These are phyloP conservation scores for Volucella inflata DNA, from an alignment of 2,888 invertebrate genomes.

Conservation along the genomic window DNA sequence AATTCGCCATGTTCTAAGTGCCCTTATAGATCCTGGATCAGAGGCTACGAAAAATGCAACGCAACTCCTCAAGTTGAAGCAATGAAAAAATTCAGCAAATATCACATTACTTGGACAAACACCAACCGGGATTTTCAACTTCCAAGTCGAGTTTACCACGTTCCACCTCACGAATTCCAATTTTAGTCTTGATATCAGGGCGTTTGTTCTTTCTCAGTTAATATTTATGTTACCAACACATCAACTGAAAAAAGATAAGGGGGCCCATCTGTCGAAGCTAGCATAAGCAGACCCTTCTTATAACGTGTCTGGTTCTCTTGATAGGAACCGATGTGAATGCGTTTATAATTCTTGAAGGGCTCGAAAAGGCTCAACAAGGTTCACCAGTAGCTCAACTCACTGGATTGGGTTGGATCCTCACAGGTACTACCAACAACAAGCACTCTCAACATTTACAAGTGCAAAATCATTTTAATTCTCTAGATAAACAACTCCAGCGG, in stretches of 20 bases:
- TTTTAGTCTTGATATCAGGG: constrained; percentile 1
- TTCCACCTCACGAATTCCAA: neutral
- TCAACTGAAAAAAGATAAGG: neutral
- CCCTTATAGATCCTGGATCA: constrained; percentile 19
- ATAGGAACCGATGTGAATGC: constrained; percentile 15
- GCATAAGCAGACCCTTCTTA: neutral
- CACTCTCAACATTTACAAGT: too few species aligned
- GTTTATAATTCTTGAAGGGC: neutral
- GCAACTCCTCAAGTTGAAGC: neutral
- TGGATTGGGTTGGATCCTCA: neutral
- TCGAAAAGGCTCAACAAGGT: neutral
- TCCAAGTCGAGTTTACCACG: neutral
- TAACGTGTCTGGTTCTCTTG: neutral
- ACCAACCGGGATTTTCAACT: neutral
- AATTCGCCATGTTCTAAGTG: constrained; percentile 8
- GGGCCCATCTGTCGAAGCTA: neutral
- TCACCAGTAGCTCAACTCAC: neutral
- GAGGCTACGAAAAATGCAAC: neutral
- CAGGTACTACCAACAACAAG: too few species aligned
- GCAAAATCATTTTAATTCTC: too few species aligned
- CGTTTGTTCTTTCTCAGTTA: neutral
- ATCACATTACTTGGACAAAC: neutral
- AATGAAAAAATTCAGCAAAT: neutral
- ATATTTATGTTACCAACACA: neutral
- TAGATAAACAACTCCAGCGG: too few species aligned